These are phyloP conservation scores for Drosophila neonasuta DNA, from an alignment of 2,888 invertebrate species.

Conservation along the genomic window DNA sequence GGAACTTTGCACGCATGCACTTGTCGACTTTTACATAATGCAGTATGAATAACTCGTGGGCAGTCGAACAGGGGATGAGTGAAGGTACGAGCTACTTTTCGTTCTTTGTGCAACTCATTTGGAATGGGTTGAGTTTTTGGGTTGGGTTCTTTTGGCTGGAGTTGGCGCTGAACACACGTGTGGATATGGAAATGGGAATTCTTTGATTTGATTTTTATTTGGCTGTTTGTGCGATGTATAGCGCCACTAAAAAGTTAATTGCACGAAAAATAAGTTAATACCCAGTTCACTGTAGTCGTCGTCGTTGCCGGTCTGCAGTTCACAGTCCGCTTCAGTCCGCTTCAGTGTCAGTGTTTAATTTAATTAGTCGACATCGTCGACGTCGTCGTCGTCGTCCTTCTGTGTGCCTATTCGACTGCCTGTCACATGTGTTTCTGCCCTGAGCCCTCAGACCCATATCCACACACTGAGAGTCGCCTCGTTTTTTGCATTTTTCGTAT, in stretches of 20 bases:
- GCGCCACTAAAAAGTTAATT: slow-evolving; percentile 75
- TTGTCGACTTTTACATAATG: slow-evolving; percentile 69
- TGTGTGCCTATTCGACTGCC: slow-evolving; percentile 26
- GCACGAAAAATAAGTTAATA: slow-evolving; percentile 76
- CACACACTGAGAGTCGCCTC: slow-evolving; percentile 12
- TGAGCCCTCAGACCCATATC: slow-evolving; percentile 2
- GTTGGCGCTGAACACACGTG: slow-evolving; percentile 10
- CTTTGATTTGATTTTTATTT: slow-evolving; percentile 74
- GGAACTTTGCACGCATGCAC: slow-evolving; percentile 67
- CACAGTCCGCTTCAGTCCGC: slow-evolving; percentile 63
- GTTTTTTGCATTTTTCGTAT: slow-evolving; percentile 15
- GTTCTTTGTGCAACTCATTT: slow-evolving; percentile 43
- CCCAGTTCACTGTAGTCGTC: slow-evolving; percentile 41
- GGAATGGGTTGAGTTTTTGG: not conserved
- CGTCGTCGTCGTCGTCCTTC: slow-evolving; percentile 33
- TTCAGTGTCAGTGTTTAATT: slow-evolving; percentile 68
- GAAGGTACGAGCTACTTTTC: slow-evolving; percentile 49
- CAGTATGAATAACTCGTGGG: slow-evolving; percentile 57
- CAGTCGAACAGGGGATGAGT: not conserved
- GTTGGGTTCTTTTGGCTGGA: slow-evolving; percentile 25
- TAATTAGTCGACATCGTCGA: slow-evolving; percentile 61
- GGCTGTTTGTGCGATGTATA: slow-evolving; percentile 56
- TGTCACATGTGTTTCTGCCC: slow-evolving; percentile 33
- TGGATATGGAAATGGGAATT: slow-evolving; percentile 66
- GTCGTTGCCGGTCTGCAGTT: slow-evolving; percentile 34